Evolutionary conservation across 2,113 vertebrate genomes (phyloP), one percentile per base, ranked within the genome.

Genomic region (Elaphurus davidianus): DNA sequence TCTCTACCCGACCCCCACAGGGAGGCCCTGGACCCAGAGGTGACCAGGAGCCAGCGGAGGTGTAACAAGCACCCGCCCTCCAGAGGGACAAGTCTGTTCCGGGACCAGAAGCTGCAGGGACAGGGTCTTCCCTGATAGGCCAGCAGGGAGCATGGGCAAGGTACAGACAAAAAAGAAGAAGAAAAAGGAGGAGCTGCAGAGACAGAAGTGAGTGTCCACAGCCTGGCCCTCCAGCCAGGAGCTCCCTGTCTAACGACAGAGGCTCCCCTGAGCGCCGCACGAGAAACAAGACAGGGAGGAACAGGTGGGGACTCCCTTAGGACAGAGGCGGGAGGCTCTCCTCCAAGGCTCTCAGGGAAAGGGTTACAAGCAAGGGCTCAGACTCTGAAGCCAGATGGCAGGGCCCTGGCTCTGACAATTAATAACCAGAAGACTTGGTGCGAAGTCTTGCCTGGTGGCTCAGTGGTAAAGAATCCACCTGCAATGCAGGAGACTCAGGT

Each of bases 301-400:
- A 11, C 0, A 16, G n/a, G 15, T 3, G n/a, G 7, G 52, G 10
- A 13, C 7, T 3, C 43, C 15, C 36, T 1, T 16, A 45, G 86
- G 79, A 7, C 4, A 3, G 47, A 55, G 55, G 36, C 16, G 87
- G 19, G 21, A 7, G 4, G 40, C 4, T 2, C 11, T 90, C 30
- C 23, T 28, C 83, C 1, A 55, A 27, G 45, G 43, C 13, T 60
- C 57, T 16, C 14, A 55, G 28, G 57, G 50, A 64, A 45, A 47
- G 4, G 19, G 59, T 47, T 82, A 47, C 10, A 5, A 50, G 50
- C 36, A 76, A 12, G 13, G 79, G 82, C 50, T 33, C 25, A 23
- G 60, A 55, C 36, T 17, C 43, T 10, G 57, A 52, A 60, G 81
- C 14, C 6, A 28, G 43, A 14, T 3, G 36, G 28, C 40, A 6